These are phyloP conservation scores for Gymnothorax reevesii DNA, from an alignment of 2,797 vertebrate genomes.

Conservation along the genomic window DNA sequence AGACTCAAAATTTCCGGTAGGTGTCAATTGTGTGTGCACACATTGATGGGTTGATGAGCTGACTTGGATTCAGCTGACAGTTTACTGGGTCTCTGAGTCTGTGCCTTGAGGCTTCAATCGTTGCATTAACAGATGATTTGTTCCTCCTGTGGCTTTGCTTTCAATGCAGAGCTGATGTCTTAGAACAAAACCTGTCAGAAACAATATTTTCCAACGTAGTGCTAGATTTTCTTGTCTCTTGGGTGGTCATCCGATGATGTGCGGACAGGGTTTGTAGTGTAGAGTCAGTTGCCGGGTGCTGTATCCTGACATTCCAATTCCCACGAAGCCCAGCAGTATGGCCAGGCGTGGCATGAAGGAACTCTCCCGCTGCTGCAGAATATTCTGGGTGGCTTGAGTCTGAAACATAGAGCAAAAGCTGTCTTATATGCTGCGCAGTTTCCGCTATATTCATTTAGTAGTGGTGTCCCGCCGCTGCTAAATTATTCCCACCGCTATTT, in stretches of 20 bases:
- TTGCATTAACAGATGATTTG: background rate
- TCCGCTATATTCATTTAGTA: too few relatives aligned
- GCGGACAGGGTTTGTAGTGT: constrained; percentile 65
- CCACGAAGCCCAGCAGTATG: constrained; percentile 70
- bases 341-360: constrained; percentile 57
- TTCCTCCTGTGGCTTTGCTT: background rate
- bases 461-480: too few relatives aligned
- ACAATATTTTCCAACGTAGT: background rate
- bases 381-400: constrained; percentile 69
- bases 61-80: background rate
- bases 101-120: constrained; percentile 19
- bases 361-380: constrained; percentile 59
- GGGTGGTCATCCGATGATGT: constrained; percentile 64
- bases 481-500: too few relatives aligned
- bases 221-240: background rate
- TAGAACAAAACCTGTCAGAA: background rate
- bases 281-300: constrained; percentile 72
- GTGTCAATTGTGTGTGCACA: too few relatives aligned
- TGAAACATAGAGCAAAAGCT: constrained; percentile 56
- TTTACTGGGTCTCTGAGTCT: background rate
- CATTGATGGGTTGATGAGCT: too few relatives aligned
- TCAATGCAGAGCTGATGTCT: background rate
- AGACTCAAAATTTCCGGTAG: too few relatives aligned
- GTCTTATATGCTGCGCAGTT: constrained; percentile 33
- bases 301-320: constrained; percentile 72